Evolutionary conservation across 2,888 invertebrate genomes (phyloP).

Genomic region (Hyposoter didymator): DNA sequence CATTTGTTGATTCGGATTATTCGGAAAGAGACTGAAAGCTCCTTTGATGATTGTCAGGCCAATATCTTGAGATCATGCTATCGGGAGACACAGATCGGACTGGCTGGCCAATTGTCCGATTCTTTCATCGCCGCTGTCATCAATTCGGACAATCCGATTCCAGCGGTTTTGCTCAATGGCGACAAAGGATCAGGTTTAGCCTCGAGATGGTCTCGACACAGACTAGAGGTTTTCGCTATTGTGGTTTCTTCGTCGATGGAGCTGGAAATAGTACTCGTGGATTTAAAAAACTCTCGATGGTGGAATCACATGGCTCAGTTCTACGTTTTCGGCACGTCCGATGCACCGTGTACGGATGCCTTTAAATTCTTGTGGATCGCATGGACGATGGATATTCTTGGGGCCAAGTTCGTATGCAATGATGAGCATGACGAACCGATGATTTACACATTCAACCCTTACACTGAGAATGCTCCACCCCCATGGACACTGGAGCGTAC

Average conservation of each 20-base stretch:
- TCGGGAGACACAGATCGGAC: background rate
- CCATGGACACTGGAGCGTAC: constrained; percentile 56
- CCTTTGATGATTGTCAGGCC: background rate
- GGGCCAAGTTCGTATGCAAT: constrained; percentile 64
- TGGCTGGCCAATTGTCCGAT: background rate
- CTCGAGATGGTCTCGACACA: background rate
- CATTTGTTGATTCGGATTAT: background rate
- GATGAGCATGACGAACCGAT: constrained; percentile 16
- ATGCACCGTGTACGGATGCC: constrained; percentile 56
- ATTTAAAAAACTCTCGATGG: constrained; percentile 58
- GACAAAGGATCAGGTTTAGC: background rate
- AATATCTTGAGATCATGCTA: background rate
- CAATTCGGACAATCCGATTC: background rate
- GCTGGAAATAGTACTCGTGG: background rate
- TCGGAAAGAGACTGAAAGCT: background rate
- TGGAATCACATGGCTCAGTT: constrained; percentile 69
- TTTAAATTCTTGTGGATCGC: constrained; percentile 48
- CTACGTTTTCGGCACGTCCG: constrained; percentile 50
- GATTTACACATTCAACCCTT: constrained; percentile 69
- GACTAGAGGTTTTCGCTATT: constrained; percentile 13
- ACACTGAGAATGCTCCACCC: constrained; percentile 46
- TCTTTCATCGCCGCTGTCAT: background rate
- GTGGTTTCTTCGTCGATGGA: background rate
- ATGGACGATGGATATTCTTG: constrained; percentile 65
- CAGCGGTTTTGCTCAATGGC: background rate